A percentile compares a stretch with the other conserved stretches of the same genome.
These are phyloP conservation scores for Ascaphus truei DNA, from an alignment of 2,113 vertebrate species.

Conservation along the genomic window DNA sequence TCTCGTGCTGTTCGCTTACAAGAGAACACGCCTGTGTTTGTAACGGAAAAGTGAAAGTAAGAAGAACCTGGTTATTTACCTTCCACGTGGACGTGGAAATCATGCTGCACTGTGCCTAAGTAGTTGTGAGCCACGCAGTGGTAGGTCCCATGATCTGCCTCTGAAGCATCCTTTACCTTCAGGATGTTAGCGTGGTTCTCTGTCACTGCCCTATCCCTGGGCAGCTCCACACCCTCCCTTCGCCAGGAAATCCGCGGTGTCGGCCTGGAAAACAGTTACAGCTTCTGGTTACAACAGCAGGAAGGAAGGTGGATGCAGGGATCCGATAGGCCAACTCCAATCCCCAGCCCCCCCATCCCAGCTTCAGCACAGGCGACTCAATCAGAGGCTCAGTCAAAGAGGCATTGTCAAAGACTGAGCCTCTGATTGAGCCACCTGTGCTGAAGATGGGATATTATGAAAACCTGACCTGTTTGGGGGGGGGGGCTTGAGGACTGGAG, in stretches of 20 bases:
- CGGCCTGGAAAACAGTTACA: conserved; percentile 70
- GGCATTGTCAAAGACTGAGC: not conserved
- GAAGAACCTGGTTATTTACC: conserved; percentile 58
- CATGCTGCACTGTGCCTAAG: conserved; percentile 64
- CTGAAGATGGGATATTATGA: not conserved
- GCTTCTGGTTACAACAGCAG: not conserved
- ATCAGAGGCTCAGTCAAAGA: too few relatives aligned
- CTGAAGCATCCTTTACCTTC: conserved; percentile 67
- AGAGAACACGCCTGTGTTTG: too few relatives aligned
- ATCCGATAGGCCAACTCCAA: too few relatives aligned
- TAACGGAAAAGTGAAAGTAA: too few relatives aligned
- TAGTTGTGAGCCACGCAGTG: conserved; percentile 79
- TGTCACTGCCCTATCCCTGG: conserved; percentile 52
- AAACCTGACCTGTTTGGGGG: too few relatives aligned
- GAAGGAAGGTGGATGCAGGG: fast-evolving
- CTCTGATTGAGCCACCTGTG: not conserved
- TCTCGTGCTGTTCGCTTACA: too few relatives aligned
- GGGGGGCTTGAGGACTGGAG: too few relatives aligned
- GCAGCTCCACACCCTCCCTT: conserved; percentile 62
- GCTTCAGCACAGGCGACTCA: too few relatives aligned
- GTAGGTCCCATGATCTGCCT: conserved; percentile 76
- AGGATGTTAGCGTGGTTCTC: conserved; percentile 77
- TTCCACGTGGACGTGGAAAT: conserved; percentile 80
- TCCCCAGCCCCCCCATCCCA: not conserved
- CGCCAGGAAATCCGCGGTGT: conserved; percentile 84